Evolutionary conservation across 2,113 vertebrate genomes (phyloP).

Genomic region (Halcyon malimbica): DNA sequence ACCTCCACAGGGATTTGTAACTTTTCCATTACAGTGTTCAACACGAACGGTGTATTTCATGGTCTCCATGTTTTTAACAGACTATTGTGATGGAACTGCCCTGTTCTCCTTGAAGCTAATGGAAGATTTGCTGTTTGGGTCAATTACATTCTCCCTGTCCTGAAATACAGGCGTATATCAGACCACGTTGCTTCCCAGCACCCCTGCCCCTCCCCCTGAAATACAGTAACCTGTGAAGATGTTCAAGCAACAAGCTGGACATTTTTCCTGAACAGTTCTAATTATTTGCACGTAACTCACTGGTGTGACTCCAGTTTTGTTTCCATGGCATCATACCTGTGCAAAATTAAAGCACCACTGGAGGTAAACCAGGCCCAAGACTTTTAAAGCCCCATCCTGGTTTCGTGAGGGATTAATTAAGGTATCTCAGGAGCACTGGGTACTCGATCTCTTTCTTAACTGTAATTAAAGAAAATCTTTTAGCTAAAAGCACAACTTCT

Average conservation of each 20-base stretch:
- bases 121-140: not conserved
- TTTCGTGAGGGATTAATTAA: constrained; percentile 31
- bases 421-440: not conserved
- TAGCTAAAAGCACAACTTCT: not conserved
- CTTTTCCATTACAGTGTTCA: not conserved
- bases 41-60: not conserved
- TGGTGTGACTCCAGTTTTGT: not conserved
- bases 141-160: not conserved
- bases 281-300: not conserved
- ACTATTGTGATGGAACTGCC: not conserved
- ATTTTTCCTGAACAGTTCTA: not conserved
- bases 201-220: not conserved
- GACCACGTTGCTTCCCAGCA: not conserved
- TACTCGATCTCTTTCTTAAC: not conserved
- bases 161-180: not conserved
- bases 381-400: not conserved
- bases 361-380: not conserved
- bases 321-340: not conserved
- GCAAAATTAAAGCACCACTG: not conserved
- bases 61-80: not conserved
- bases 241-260: not conserved
- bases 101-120: not conserved
- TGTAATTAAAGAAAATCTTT: not conserved
- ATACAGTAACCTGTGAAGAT: not conserved
- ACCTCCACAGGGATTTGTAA: not conserved